A percentile compares a stretch with the other conserved stretches of the same genome.
These are phyloP conservation scores for Neoitamus cyanurus DNA, from an alignment of 2,888 invertebrate genomes.

Conservation along the genomic window DNA sequence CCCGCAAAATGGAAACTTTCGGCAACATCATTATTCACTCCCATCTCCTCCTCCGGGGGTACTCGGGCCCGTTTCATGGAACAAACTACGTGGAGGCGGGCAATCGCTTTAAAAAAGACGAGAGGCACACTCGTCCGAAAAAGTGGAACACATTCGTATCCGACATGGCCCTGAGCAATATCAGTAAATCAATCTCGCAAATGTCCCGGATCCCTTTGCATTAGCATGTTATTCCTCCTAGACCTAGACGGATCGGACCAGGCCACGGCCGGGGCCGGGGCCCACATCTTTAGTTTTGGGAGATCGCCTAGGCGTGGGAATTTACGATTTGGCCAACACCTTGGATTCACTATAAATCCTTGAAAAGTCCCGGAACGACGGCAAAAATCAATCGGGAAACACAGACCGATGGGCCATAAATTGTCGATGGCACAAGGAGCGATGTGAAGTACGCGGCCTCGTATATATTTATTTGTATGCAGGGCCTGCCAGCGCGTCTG, in stretches of 20 bases:
- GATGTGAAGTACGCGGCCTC: not conserved
- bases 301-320: not conserved
- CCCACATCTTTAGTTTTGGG: not conserved
- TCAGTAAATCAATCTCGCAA: not conserved
- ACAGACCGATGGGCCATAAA: not conserved
- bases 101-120: not conserved
- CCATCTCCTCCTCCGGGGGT: not conserved
- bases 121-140: not conserved
- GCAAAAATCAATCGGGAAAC: not conserved
- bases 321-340: slow-evolving; percentile 5
- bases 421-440: not conserved
- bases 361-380: not conserved
- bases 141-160: not conserved
- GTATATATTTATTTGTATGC: not conserved
- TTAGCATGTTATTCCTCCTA: not conserved
- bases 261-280: not conserved
- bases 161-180: not conserved
- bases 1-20: not conserved
- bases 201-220: not conserved
- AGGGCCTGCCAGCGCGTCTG: not conserved
- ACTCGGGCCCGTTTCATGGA: not conserved
- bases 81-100: not conserved
- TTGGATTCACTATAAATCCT: not conserved
- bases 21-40: not conserved
- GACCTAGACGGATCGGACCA: not conserved